A percentile compares a stretch with the other conserved stretches of the same genome.
Conservation (phyloP, 2,797 vertebrate genomes). For the Sebastes elongatus region DNA sequence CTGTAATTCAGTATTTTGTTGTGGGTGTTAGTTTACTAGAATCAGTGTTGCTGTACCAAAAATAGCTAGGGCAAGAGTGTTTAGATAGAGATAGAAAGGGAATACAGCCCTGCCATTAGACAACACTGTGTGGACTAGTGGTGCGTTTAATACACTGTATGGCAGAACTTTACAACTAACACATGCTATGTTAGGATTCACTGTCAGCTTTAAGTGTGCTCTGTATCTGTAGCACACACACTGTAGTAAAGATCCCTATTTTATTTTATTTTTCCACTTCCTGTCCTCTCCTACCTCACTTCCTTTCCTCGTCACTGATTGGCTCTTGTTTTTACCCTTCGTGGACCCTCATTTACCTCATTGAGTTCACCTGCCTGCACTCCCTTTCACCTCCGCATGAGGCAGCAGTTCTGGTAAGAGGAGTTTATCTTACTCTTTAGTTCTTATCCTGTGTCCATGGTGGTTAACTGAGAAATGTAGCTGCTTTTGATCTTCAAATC, state of each 20-base stretch:
- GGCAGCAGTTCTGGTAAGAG: not conserved
- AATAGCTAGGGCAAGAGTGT: slow-evolving; percentile 28
- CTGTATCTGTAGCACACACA: not conserved
- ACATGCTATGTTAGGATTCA: not conserved
- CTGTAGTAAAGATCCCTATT: not conserved
- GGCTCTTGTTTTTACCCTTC: not conserved
- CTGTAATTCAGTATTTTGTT: slow-evolving; percentile 33
- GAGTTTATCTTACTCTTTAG: not conserved
- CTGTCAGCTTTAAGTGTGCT: not conserved
- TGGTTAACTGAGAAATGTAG: not conserved
- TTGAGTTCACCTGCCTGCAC: not conserved
- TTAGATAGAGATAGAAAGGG: not conserved
- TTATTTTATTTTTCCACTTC: not conserved
- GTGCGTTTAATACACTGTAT: not conserved
- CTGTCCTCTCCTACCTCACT: not conserved
- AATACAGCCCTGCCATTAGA: slow-evolving; percentile 8
- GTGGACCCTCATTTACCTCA: not conserved
- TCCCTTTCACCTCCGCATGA: not conserved
- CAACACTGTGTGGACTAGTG: not conserved
- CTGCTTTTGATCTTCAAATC: not conserved
- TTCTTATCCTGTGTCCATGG: not conserved
- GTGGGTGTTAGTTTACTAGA: slow-evolving; percentile 10
- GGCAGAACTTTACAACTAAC: not conserved
- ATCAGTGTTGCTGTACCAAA: slow-evolving; percentile 18
- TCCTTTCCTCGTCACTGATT: not conserved